Evolutionary conservation across 2,888 invertebrate species (phyloP).

Genomic region (Glaucopsyche alexis): DNA sequence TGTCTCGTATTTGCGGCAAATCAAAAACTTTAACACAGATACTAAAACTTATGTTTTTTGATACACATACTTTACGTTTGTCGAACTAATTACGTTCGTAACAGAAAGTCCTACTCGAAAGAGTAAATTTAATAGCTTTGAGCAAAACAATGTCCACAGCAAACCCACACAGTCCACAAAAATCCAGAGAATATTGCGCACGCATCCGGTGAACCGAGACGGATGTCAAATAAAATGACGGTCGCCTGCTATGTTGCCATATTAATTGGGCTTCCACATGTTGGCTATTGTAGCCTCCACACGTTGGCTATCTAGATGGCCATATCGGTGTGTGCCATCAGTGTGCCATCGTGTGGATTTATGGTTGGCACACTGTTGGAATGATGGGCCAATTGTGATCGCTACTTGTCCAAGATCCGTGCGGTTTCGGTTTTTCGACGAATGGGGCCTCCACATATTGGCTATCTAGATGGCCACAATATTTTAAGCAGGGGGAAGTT

Average conservation of each 20-base stretch:
- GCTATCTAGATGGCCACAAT: no score
- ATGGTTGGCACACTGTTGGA: no score
- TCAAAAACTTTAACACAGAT: conserved; percentile 39
- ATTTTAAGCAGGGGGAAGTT: no score
- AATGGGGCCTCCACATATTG: no score
- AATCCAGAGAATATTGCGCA: conserved; percentile 44
- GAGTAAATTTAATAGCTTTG: conserved; percentile 42
- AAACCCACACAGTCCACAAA: conserved; percentile 41
- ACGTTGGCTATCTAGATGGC: no score
- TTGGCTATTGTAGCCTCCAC: no score
- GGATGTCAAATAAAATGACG: conserved; percentile 32
- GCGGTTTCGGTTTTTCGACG: no score
- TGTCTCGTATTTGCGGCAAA: conserved; percentile 42
- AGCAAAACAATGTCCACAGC: conserved; percentile 42
- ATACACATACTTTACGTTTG: conserved; percentile 39
- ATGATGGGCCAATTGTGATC: no score
- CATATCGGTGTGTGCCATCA: no score
- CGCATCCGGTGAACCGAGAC: conserved; percentile 44
- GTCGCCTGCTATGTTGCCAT: conserved; percentile 25
- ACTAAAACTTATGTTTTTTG: conserved; percentile 42
- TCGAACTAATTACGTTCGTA: conserved; percentile 38
- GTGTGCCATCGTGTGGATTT: no score
- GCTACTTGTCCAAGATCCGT: no score
- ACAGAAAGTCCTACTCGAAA: conserved; percentile 41
- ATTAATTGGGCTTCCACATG: no score